Conservation (phyloP, 2,888 invertebrate genomes). For the Drosophila eohydei region DNA sequence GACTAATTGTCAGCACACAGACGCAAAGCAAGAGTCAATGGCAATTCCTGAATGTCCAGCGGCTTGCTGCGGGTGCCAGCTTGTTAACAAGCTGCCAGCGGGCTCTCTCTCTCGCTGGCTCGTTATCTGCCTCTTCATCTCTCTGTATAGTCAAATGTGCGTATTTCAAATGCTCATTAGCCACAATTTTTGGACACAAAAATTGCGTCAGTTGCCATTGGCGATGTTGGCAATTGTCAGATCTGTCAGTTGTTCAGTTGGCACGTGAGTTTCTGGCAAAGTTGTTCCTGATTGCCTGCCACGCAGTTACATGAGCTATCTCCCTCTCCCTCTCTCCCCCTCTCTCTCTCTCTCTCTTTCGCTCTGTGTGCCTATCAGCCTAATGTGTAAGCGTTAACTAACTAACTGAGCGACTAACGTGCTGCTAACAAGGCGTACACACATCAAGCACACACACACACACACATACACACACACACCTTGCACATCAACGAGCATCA, state of each 20-base stretch:
- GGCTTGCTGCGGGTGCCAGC: conserved; percentile 66
- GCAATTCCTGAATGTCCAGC: conserved; percentile 41
- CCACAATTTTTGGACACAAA: conserved; percentile 66
- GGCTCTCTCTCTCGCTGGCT: not conserved
- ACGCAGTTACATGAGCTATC: conserved; percentile 14
- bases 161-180: conserved; percentile 78
- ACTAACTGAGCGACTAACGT: conserved; percentile 63
- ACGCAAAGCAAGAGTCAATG: conserved; percentile 46
- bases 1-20: conserved; percentile 73
- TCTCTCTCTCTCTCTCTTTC: not conserved
- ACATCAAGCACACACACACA: conserved; percentile 17
- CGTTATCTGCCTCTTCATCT: not conserved
- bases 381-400: conserved; percentile 64
- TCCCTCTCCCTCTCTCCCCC: conserved; percentile 1
- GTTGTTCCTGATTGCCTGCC: conserved; percentile 51
- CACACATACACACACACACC: conserved; percentile 6
- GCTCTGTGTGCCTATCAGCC: conserved; percentile 31
- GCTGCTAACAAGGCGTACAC: conserved; percentile 56
- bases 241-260: conserved; percentile 48
- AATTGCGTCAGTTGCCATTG: conserved; percentile 67
- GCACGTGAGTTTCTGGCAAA: conserved; percentile 47
- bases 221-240: conserved; percentile 66
- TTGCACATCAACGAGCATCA: conserved; percentile 16
- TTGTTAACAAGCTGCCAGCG: conserved; percentile 74
- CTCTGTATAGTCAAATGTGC: conserved; percentile 69